Conservation (phyloP, 1,140 invertebrate species). For the Brachionus rotundiformis region DNA sequence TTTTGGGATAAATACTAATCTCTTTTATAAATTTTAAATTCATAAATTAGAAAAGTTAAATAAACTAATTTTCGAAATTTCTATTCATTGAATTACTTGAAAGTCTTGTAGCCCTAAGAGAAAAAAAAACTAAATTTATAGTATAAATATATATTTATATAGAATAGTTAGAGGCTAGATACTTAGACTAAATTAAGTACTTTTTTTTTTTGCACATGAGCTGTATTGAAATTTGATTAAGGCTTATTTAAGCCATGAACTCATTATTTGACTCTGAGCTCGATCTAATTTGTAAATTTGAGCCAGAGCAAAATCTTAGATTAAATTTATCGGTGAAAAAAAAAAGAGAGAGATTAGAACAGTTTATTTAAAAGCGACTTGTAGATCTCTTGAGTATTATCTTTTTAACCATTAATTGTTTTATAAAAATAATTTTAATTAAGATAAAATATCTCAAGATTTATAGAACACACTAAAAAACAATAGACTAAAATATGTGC, state of each 20-base stretch:
- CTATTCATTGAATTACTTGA: not conserved
- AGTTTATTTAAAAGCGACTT: conserved; percentile 19
- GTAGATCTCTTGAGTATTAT: conserved; percentile 7
- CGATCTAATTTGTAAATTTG: not conserved
- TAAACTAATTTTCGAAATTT: not conserved
- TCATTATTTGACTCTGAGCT: not conserved
- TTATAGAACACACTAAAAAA: not conserved
- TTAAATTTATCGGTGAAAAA: not conserved
- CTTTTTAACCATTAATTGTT: not conserved
- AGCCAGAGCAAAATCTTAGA: not conserved
- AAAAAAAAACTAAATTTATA: no score
- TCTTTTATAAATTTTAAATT: not conserved
- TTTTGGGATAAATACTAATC: not conserved
- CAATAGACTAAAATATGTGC: conserved; percentile 19
- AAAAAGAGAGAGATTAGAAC: not conserved
- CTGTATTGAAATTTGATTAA: not conserved
- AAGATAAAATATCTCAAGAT: conserved; percentile 36
- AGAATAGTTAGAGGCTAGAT: not conserved
- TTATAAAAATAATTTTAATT: conserved; percentile 26
- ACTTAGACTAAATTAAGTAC: not conserved
- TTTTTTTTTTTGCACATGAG: not conserved
- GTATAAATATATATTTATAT: no score
- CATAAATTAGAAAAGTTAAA: not conserved
- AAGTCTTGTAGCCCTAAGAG: not conserved
- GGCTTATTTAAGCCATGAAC: not conserved